Conservation (phyloP, 2,113 vertebrate species). For the Cochlearius cochlearius region DNA sequence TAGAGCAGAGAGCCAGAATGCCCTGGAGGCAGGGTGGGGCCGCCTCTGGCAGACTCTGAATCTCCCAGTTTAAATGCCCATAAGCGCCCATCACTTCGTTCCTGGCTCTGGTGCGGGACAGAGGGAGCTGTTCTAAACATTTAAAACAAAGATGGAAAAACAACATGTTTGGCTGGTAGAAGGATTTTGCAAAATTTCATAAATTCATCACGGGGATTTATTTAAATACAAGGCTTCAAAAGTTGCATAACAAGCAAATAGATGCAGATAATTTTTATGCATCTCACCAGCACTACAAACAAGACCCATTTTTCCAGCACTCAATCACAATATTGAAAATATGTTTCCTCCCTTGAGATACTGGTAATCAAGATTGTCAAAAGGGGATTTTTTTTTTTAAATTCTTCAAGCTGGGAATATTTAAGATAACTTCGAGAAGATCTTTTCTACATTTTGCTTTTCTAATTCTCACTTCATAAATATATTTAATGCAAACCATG, state of each 20-base stretch:
- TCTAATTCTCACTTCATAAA: background rate
- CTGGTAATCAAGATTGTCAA: background rate
- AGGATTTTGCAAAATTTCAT: constrained; percentile 6
- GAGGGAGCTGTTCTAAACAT: background rate
- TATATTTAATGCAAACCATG: background rate
- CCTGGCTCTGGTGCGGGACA: background rate
- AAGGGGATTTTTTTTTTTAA: background rate
- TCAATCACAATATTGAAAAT: constrained; percentile 4
- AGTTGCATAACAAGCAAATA: background rate
- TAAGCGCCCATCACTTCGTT: background rate
- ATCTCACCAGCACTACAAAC: constrained; percentile 15
- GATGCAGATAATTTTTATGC: constrained; percentile 31
- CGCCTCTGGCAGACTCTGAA: background rate
- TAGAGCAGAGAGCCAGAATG: background rate
- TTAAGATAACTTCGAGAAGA: background rate
- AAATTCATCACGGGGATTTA: constrained; percentile 11
- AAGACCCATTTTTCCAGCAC: constrained; percentile 30
- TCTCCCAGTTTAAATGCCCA: background rate
- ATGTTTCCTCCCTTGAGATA: background rate
- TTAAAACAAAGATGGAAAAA: background rate
- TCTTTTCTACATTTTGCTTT: background rate
- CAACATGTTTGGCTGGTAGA: background rate
- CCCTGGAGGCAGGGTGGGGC: background rate
- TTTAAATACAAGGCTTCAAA: background rate
- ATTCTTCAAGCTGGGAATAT: background rate